A percentile compares a stretch with the other conserved stretches of the same genome.
Evolutionary conservation across 2,888 invertebrate genomes (phyloP).

Genomic region (Drosophila monieri): DNA sequence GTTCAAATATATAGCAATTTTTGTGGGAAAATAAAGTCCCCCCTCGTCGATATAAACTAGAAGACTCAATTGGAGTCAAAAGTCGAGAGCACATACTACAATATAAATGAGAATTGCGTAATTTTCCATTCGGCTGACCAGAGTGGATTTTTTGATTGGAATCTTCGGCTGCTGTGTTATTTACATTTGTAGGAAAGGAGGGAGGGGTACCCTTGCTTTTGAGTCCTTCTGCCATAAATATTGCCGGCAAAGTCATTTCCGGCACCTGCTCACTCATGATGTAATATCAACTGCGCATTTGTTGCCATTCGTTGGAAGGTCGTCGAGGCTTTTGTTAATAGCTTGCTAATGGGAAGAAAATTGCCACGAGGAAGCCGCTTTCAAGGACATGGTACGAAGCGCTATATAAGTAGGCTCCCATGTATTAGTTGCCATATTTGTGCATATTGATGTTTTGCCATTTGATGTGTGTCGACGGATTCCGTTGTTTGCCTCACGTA

Average conservation of each 20-base stretch:
- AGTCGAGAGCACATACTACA: slow-evolving; percentile 19
- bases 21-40: background rate
- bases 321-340: slow-evolving; percentile 19
- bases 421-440: background rate
- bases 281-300: slow-evolving; percentile 34
- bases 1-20: slow-evolving; percentile 13
- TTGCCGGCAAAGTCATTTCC: slow-evolving; percentile 32
- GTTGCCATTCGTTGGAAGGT: slow-evolving; percentile 5
- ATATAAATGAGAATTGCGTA: slow-evolving; percentile 37
- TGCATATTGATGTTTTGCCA: background rate
- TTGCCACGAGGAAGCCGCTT: slow-evolving; percentile 17
- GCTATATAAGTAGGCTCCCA: slow-evolving; percentile 1
- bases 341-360: slow-evolving; percentile 27
- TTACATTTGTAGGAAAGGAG: slow-evolving; percentile 17
- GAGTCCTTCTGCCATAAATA: slow-evolving; percentile 17
- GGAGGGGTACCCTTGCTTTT: background rate
- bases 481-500: slow-evolving; percentile 18
- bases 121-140: slow-evolving; percentile 30
- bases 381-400: slow-evolving; percentile 19
- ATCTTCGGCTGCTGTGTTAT: slow-evolving; percentile 21
- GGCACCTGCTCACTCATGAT: slow-evolving; percentile 39
- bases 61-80: slow-evolving; percentile 20
- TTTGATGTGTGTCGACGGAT: background rate
- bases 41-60: slow-evolving; percentile 19
- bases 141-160: slow-evolving; percentile 28